Evolutionary conservation across 2,113 vertebrate species (phyloP).

Genomic region (Toxotes chatareus): DNA sequence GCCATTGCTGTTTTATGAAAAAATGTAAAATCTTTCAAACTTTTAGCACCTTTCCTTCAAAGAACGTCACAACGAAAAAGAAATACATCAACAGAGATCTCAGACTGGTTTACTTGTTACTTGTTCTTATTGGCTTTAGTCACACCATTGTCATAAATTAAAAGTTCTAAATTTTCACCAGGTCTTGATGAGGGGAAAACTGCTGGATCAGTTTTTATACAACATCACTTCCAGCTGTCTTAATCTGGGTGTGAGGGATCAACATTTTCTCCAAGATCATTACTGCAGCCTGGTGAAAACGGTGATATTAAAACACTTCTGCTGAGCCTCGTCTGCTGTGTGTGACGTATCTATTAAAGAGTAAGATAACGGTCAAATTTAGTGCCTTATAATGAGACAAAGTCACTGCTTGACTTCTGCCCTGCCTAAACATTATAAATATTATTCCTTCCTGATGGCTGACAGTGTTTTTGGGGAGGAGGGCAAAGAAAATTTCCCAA

Average conservation of each 20-base stretch:
- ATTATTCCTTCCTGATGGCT: slow-evolving; percentile 43
- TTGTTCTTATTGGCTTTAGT: background rate
- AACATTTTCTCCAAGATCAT: background rate
- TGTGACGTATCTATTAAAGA: background rate
- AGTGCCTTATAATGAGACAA: slow-evolving; percentile 18
- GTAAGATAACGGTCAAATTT: background rate
- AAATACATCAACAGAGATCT: background rate
- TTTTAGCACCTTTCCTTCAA: background rate
- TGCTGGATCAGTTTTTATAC: background rate
- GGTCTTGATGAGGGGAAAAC: background rate
- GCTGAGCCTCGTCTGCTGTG: background rate
- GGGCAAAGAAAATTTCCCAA: slow-evolving; percentile 29
- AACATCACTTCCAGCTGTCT: background rate
- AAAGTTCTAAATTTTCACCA: background rate
- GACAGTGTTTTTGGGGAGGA: slow-evolving; percentile 35
- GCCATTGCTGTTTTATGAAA: background rate
- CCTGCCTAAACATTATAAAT: slow-evolving; percentile 12
- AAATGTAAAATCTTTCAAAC: background rate
- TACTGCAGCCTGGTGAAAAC: background rate
- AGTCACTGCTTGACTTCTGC: slow-evolving; percentile 27
- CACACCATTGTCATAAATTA: slow-evolving; percentile 1
- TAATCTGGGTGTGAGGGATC: background rate
- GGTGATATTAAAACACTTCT: background rate
- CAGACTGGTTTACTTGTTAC: background rate
- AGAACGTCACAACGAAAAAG: background rate